Base-by-base conservation (phyloP, 2,888 invertebrate species). In the Drosophila cyrtoloma region DNA sequence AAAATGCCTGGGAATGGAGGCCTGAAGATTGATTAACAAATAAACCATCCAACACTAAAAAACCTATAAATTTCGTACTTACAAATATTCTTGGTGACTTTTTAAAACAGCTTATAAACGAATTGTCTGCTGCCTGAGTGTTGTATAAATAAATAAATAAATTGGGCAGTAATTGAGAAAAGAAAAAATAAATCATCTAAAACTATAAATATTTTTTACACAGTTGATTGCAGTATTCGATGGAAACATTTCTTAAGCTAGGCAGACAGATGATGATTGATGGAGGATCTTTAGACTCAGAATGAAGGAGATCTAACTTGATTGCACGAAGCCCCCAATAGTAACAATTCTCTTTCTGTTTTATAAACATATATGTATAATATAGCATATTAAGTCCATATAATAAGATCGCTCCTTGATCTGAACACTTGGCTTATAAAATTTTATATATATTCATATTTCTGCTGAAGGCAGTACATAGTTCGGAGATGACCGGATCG, bases 1-100 rank as follows among this genome's bases (percentile, higher is more conserved):
- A 68, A 75, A 69, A 59, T 65, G 53, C 55, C 68, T 61, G 52
- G 59, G 57, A 74, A 74, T 28, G 9, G 35, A 6, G 26, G 47
- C n/a, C 44, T 19, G 50, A 39, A 14, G 44, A n/a, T 72, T 81
- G 82, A 42, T 33, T 16, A 51, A 1, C 33, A 47, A 47, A 47
- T 47, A 47, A 47, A 47, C 26, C 47, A 47, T 47, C 16, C 5
- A 16, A 47, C 22, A 22, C 22, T 22, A 22, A 44, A 44, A 44
- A 44, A 22, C n/a, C 12, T 12, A 5, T 5, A 2, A n/a, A 42
- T 42, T 10, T 42, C n/a, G n/a, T 10, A 42, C 12, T 22, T 22
- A 4, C 12, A 22, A 47, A 47, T 47, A 16, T 47, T 47, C 47
- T 26, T 26, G 16, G 7, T 26, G 22, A 47, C 47, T 47, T 47